A percentile compares a stretch with the other conserved stretches of the same genome.
phyloP scores from a whole-genome alignment of 92 coral and sea anemone genomes.

The Micromussa lordhowensis region DNA sequence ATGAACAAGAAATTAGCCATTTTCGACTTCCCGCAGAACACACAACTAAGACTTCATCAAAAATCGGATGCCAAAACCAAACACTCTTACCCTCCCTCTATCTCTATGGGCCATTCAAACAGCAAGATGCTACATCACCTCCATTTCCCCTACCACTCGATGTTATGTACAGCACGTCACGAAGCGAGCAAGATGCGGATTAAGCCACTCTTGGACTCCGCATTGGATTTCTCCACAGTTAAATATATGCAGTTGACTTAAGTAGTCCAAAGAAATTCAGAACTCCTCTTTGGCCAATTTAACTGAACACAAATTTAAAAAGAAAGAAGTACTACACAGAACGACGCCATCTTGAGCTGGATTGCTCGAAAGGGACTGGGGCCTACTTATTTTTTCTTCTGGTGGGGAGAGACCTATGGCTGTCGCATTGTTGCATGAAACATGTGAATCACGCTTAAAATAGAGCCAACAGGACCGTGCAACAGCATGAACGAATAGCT shows the following conservation, averaged over 20 bases:
- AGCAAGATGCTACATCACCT: not conserved
- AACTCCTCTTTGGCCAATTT: slow-evolving; percentile 1
- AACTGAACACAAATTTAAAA: not conserved
- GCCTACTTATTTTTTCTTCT: too few relatives aligned
- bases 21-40: slow-evolving; percentile 9
- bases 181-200: not conserved
- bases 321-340: not conserved
- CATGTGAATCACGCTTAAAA: too few relatives aligned
- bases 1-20: not conserved
- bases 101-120: not conserved
- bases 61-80: not conserved
- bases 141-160: slow-evolving; percentile 4
- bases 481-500: too few relatives aligned
- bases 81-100: not conserved
- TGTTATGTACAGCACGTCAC: not conserved
- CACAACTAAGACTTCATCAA: not conserved
- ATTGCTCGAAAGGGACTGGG: too few relatives aligned
- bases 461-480: too few relatives aligned
- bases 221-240: slow-evolving; percentile 1
- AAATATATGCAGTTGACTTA: not conserved
- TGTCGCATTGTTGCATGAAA: too few relatives aligned
- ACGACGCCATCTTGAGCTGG: slow-evolving; percentile 1
- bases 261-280: not conserved
- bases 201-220: not conserved
- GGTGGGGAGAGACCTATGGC: too few relatives aligned